Base-by-base conservation (phyloP, 2,113 vertebrate genomes). In the Thomomys bottae region DNA sequence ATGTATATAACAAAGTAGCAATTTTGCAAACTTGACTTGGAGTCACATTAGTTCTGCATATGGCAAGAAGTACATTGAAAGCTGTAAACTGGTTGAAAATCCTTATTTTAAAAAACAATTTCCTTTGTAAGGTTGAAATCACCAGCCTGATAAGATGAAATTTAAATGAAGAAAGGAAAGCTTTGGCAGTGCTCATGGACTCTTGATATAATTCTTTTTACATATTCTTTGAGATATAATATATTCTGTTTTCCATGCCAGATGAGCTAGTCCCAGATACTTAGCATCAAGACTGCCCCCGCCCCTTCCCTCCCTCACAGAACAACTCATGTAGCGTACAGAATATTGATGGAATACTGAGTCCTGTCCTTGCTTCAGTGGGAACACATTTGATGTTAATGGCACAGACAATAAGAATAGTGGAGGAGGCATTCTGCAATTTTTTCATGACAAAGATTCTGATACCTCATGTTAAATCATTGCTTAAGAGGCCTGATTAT, bases 191-290 rank as follows among this genome's bases (percentile, higher is more conserved):
- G 94, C 89, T 94, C 28, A 84, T 90, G 88, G 86, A 78, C 87
- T 94, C 83, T 92, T 96, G 84, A 90, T 63, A 93, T 82, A 32
- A 71, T 92, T 84, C 80, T 89, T 9, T 73, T 54, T 88, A 66
- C 63, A 77, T 95, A 83, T 93, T 95, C 95, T 95, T 94, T 94
- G 94, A 93, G 77, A 77, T 49, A 89, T 94, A 81, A 92, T 95
- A 32, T 90, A 93, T 88, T 92, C 87, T 49, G 1, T 21, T 89
- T 82, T 84, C 32, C 24, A 15, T 87, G 88, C 89, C 89, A 92
- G 76, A 92, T 89, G 91, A 95, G 24, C 77, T 73, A 42, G 30
- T 90, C 83, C 71, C 78, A 88, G 34, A 67, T 59, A 81, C 63
- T 82, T 71, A 80, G 88, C 84, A 87, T 40, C 84, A 92, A 81